These are phyloP conservation scores for Acanthococcus lagerstroemiae DNA, from an alignment of 2,888 invertebrate species.

Conservation along the genomic window DNA sequence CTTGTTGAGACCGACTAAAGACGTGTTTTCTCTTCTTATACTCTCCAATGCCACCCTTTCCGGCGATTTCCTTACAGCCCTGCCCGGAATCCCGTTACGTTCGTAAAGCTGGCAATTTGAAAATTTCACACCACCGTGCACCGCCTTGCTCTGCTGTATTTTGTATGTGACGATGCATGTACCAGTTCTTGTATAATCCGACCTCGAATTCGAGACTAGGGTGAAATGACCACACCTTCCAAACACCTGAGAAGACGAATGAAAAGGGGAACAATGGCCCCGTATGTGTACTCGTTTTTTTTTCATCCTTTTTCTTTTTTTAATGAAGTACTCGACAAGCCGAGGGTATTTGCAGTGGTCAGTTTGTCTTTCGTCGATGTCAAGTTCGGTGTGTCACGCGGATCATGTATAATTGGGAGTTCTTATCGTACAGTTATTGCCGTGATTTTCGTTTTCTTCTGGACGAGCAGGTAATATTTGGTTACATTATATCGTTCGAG, in stretches of 20 bases:
- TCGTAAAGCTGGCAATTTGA: neutral
- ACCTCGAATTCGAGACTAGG: too few relatives aligned
- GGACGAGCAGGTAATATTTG: conserved; percentile 24
- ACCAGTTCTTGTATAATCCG: too few relatives aligned
- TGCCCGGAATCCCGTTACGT: too few relatives aligned
- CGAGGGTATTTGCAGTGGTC: neutral
- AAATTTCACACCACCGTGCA: neutral
- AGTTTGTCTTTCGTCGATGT: neutral
- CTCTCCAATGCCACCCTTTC: too few relatives aligned
- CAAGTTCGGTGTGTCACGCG: neutral
- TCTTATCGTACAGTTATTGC: conserved; percentile 12
- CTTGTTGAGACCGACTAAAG: too few relatives aligned
- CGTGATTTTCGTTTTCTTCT: conserved; percentile 17
- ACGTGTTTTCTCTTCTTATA: too few relatives aligned
- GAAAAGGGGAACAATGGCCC: neutral
- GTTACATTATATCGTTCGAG: too few relatives aligned
- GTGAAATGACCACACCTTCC: neutral
- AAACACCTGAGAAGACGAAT: neutral
- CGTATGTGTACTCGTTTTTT: too few relatives aligned
- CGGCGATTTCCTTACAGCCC: too few relatives aligned
- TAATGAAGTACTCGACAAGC: neutral
- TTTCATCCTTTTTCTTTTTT: neutral
- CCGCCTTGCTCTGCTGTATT: too few relatives aligned
- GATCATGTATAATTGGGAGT: conserved; percentile 5
- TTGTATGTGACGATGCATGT: too few relatives aligned